phyloP scores from a whole-genome alignment of 2,888 invertebrate genomes.

The Syrista parreyssii region DNA sequence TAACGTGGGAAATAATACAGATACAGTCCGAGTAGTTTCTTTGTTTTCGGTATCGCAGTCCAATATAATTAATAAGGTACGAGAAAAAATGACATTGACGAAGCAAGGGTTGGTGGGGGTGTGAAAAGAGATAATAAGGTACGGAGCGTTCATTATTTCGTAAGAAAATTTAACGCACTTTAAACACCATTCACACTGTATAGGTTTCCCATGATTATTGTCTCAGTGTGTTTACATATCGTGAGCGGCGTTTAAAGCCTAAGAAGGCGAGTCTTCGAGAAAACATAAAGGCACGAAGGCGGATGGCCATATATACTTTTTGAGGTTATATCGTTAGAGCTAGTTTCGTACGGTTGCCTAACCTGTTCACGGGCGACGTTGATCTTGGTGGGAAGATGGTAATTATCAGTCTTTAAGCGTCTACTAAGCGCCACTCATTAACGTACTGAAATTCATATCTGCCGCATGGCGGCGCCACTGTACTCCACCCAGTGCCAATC shows the following conservation, averaged over 20 bases:
- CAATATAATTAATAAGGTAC: background rate
- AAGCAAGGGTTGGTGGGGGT: background rate
- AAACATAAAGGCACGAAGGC: background rate
- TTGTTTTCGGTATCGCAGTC: background rate
- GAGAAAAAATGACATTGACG: background rate
- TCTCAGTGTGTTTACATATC: background rate
- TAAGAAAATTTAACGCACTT: background rate
- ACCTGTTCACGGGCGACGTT: background rate
- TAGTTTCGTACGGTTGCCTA: background rate
- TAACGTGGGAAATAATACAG: background rate
- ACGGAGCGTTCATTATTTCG: background rate
- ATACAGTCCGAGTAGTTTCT: background rate
- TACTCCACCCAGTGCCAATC: background rate
- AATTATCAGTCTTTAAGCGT: background rate
- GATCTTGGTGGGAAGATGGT: background rate
- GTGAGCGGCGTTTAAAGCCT: background rate
- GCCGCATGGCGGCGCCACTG: background rate
- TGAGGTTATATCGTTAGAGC: background rate
- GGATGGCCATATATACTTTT: background rate
- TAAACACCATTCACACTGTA: background rate
- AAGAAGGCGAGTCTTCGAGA: background rate
- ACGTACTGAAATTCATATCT: background rate
- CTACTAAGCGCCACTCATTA: constrained; percentile 3
- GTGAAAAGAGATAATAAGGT: background rate
- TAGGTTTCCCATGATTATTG: background rate